phyloP scores from a whole-genome alignment of 2,888 invertebrate genomes.

The Smittia sp. region DNA sequence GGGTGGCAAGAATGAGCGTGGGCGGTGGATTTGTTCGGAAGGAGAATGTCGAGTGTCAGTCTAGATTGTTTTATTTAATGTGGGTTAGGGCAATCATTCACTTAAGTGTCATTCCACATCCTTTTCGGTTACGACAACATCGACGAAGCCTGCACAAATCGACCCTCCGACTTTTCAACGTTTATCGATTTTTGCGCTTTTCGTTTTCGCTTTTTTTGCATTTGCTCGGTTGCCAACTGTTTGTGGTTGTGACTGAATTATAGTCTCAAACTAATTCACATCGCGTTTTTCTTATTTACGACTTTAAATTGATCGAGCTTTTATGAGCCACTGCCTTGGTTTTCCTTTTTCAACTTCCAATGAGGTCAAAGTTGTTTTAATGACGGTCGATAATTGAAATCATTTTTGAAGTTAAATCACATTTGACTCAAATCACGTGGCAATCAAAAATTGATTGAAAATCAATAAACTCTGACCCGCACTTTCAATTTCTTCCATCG shows the following conservation, averaged over 20 bases:
- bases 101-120: conserved; percentile 7
- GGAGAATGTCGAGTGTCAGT: conserved; percentile 4
- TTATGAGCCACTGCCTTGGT: conserved; percentile 17
- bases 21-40: too few species aligned
- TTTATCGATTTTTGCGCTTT: conserved; percentile 29
- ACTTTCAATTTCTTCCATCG: too few species aligned
- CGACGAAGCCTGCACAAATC: neutral
- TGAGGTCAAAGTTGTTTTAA: neutral
- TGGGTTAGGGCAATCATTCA: conserved; percentile 14
- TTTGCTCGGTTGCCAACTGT: conserved; percentile 1
- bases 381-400: neutral
- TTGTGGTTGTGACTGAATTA: conserved; percentile 35
- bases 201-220: conserved; percentile 30
- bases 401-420: too few species aligned
- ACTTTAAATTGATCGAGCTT: neutral
- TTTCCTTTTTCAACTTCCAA: conserved; percentile 1
- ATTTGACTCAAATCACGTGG: too few species aligned
- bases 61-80: conserved; percentile 23
- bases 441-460: too few species aligned
- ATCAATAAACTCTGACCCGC: too few species aligned
- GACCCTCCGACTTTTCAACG: neutral
- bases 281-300: neutral
- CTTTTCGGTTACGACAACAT: conserved; percentile 2
- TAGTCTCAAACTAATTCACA: conserved; percentile 26
- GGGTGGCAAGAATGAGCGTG: too few species aligned